Evolutionary conservation across 2,888 invertebrate genomes (phyloP).

Genomic region (Apodemia hepburni): DNA sequence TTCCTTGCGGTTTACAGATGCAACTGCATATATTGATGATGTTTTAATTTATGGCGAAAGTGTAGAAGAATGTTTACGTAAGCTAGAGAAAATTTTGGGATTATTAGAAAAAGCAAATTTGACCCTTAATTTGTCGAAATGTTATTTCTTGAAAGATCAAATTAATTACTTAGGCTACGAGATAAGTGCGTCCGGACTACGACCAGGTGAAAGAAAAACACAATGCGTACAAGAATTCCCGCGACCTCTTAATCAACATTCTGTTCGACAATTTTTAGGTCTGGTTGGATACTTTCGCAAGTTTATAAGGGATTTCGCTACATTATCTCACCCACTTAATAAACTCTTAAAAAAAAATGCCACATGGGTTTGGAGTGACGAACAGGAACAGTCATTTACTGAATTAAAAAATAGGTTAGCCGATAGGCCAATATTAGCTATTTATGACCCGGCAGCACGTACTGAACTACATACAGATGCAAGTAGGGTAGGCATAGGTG

Average conservation of each 20-base stretch:
- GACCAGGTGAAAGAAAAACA: conserved; percentile 26
- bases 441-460: neutral
- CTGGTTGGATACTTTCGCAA: conserved; percentile 29
- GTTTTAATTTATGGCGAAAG: neutral
- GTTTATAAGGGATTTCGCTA: conserved; percentile 25
- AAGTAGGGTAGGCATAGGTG: too few relatives aligned
- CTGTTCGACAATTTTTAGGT: conserved; percentile 33
- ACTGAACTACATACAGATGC: too few relatives aligned
- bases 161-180: conserved; percentile 34
- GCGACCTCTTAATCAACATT: conserved; percentile 28
- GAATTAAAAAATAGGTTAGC: neutral
- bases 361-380: conserved; percentile 20
- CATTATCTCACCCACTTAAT: conserved; percentile 25
- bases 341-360: conserved; percentile 23
- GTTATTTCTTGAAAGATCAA: conserved; percentile 26
- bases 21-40: conserved; percentile 6
- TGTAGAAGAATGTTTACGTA: neutral
- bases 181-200: conserved; percentile 26
- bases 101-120: conserved; percentile 17
- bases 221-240: conserved; percentile 28
- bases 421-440: neutral
- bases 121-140: conserved; percentile 30
- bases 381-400: neutral
- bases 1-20: neutral
- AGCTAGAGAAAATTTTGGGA: neutral